phyloP scores from a whole-genome alignment of 2,113 vertebrate species.

The Takifugu bimaculatus region DNA sequence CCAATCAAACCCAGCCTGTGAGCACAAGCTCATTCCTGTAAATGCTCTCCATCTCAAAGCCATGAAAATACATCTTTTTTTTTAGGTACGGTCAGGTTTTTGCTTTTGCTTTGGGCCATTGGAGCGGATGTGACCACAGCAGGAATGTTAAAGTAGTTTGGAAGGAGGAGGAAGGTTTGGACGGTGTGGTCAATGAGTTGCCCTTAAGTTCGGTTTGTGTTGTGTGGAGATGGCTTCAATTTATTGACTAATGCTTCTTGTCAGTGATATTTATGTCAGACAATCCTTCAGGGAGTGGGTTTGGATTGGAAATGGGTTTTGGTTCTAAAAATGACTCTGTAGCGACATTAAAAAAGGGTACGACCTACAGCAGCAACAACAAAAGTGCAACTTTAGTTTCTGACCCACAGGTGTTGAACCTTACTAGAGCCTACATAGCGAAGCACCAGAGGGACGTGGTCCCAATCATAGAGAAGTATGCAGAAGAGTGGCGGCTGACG shows the following conservation, averaged over 20 bases:
- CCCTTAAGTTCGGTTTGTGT: conserved; percentile 17
- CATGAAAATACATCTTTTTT: conserved; percentile 65
- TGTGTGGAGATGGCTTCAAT: conserved; percentile 38
- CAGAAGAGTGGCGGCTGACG: conserved; percentile 74
- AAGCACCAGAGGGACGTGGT: conserved; percentile 79
- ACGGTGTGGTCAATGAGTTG: conserved; percentile 42
- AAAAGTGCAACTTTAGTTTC: background rate
- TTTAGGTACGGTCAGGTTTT: conserved; percentile 68
- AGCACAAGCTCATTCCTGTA: conserved; percentile 62
- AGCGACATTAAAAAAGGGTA: too few relatives aligned
- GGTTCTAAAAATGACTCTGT: background rate
- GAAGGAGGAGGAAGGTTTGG: conserved; percentile 43
- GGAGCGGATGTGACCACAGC: conserved; percentile 66
- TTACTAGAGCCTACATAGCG: conserved; percentile 78
- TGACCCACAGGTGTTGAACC: conserved; percentile 78
- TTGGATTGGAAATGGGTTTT: conserved; percentile 13
- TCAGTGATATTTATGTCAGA: conserved; percentile 26
- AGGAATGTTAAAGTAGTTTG: conserved; percentile 61
- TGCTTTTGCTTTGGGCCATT: conserved; percentile 62
- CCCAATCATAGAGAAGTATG: conserved; percentile 78
- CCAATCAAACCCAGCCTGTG: conserved; percentile 48
- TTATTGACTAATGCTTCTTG: conserved; percentile 28
- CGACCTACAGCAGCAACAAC: background rate
- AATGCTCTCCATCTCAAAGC: conserved; percentile 57
- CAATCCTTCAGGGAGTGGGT: conserved; percentile 26